Percentiles rank a stretch among this genome's conserved stretches.
These are phyloP conservation scores for Tachysurus fulvidraco DNA, from an alignment of 2,113 vertebrate genomes.

Conservation along the genomic window DNA sequence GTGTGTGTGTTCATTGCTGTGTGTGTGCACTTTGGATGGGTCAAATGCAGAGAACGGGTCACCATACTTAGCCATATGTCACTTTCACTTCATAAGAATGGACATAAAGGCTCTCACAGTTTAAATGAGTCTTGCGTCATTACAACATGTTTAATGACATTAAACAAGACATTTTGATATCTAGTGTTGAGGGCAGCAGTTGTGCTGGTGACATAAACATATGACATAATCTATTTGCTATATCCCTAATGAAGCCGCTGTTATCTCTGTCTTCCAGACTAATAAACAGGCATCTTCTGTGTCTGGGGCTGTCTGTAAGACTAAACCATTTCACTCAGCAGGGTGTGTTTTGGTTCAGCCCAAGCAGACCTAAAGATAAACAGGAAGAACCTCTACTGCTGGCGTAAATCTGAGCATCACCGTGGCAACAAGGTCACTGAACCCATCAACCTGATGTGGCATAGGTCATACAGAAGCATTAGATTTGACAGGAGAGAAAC, in stretches of 20 bases:
- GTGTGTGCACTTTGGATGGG: too few relatives aligned
- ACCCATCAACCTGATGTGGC: slow-evolving; percentile 41
- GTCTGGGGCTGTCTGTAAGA: slow-evolving; percentile 35
- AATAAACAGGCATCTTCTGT: neutral
- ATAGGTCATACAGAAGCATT: slow-evolving; percentile 29
- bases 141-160: too few relatives aligned
- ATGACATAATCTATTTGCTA: neutral
- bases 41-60: too few relatives aligned
- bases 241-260: neutral
- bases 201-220: neutral
- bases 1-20: too few relatives aligned
- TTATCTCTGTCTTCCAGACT: slow-evolving; percentile 30
- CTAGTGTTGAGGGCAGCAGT: neutral
- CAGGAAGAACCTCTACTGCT: slow-evolving; percentile 39
- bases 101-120: too few relatives aligned
- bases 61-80: too few relatives aligned
- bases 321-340: slow-evolving; percentile 47
- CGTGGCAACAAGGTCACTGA: slow-evolving; percentile 31
- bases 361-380: slow-evolving; percentile 49
- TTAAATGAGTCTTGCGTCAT: too few relatives aligned
- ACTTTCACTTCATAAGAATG: too few relatives aligned
- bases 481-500: neutral
- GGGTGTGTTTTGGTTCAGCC: slow-evolving; percentile 48
- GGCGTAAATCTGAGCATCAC: slow-evolving; percentile 45
- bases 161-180: neutral